Base-by-base conservation (phyloP, 1,140 invertebrate species). In the Mycetomoellerius zeteki region DNA sequence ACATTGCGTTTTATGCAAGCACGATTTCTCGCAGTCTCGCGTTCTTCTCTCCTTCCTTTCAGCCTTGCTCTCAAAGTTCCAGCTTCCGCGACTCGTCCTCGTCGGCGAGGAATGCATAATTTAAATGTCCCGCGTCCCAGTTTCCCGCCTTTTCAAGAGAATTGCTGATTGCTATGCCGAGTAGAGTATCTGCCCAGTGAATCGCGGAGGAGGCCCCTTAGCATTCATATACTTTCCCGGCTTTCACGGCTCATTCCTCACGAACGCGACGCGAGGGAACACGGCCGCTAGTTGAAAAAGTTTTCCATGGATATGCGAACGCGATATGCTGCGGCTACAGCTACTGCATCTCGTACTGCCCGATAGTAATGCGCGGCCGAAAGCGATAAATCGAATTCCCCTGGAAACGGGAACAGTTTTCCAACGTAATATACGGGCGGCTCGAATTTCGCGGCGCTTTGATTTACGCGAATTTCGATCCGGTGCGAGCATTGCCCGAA, bases 51-150 rank as follows among this genome's bases (percentile, higher is more conserved):
- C 54, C 30, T 43, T 60, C 72, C 27, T 56, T 78, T 73, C 75
- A 56, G 21, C 50, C 54, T 80, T 73, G 69, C 19, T 27, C 64
- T 43, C 16, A 12, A n/a, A 56, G 19, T 62, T 72, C 37, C 67
- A 52, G 86, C 69, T 33, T 43, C n/a, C 80, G 12, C 85, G 80
- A 76, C 69, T 89, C 87, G 58, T 90, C 84, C 72, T 85, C 72
- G 81, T 82, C 82, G 62, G 60, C 80, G 52, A 64, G 87, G 88
- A 90, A 90, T 93, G 91, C 91, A 92, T 93, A 93, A 93, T 93
- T 92, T 92, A 93, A 92, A 91, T 90, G 89, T 89, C 89, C 80
- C 88, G 88, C 92, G 92, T 89, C 91, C 92, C 78, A 93, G 89
- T 93, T 93, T 93, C 86, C 65, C 88, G 80, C 56, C 81, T 77